Percentiles rank a stretch among this genome's conserved stretches.
These are phyloP conservation scores for Hetaerina americana DNA, from an alignment of 1,140 invertebrate genomes.

Conservation along the genomic window DNA sequence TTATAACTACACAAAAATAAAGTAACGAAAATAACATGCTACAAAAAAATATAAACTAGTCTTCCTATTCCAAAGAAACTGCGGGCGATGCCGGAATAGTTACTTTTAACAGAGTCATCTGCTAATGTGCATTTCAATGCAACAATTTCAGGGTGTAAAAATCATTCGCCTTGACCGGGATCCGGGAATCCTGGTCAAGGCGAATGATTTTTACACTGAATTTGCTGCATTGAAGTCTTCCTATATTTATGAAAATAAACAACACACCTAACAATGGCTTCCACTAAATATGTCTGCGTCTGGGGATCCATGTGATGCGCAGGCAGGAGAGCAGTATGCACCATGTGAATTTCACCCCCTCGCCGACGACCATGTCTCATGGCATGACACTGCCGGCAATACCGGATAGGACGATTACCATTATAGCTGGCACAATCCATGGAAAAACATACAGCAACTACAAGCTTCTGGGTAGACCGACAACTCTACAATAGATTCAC, in stretches of 20 bases:
- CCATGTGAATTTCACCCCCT: conserved; percentile 70
- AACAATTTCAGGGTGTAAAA: too few species aligned
- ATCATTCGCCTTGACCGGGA: too few species aligned
- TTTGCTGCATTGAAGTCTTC: too few species aligned
- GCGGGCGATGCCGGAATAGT: too few species aligned
- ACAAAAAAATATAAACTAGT: too few species aligned
- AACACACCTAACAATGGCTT: conserved; percentile 83
- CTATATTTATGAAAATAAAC: conserved; percentile 9
- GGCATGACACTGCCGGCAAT: conserved; percentile 81
- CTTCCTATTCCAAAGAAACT: too few species aligned
- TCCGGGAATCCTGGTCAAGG: too few species aligned
- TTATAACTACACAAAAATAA: too few species aligned
- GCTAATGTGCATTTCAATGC: too few species aligned
- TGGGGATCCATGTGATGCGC: conserved; percentile 81
- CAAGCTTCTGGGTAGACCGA: conserved; percentile 79
- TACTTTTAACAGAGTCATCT: too few species aligned
- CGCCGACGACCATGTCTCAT: conserved; percentile 74
- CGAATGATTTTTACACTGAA: too few species aligned
- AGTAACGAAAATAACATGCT: too few species aligned
- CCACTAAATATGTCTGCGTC: conserved; percentile 85
- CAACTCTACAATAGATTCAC: conserved; percentile 76
- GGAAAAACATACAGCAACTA: conserved; percentile 91
- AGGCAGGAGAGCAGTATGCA: conserved; percentile 69
- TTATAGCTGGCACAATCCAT: conserved; percentile 94
- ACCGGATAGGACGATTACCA: conserved; percentile 87